Base-by-base conservation (phyloP, 2,113 vertebrate species). In the Eira barbara region DNA sequence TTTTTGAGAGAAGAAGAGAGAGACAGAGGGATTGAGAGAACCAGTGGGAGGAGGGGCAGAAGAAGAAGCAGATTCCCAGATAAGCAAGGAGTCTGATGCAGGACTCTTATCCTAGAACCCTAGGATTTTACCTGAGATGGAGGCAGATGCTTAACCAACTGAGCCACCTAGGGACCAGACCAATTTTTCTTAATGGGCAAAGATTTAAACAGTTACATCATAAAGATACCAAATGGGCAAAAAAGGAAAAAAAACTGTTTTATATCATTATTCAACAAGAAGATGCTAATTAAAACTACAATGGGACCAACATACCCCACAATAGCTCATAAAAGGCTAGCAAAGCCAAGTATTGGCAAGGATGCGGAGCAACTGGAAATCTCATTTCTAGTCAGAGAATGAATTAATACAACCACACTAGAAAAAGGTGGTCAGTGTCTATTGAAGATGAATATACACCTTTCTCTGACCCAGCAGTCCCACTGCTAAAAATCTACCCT, bases 241-340 rank as follows among this genome's bases (percentile, higher is more conserved):
- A 91, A 45, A 45, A 91, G 55, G 27, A 91, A 91, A 45, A 27
- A 91, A 63, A 63, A 27, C 4, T 90, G 5, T 67, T 95, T 73
- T 78, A 49, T 7, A 39, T 82, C 21, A 42, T 83, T 80, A 76
- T 17, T 84, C 61, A 83, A 93, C 23, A 95, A 85, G 45, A 93
- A 83, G 69, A 49, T 91, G 25, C 17, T 89, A 78, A 55, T 73
- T 91, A 80, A 96, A 95, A 69, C 11, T 3, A 74, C 31, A 69
- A 0, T 59, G 55, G 78, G 15, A 47, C 7, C 15, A 61, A 20
- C 1, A 36, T 13, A 6, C 7, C 59, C 5, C 4, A 67, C 39
- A 74, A 25, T 59, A 5, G 6, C 15, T 47, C 27, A 86, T 84
- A n/a, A 47, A 63, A 67, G 10, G 76, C 36, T 65, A 87, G 7